phyloP scores from a whole-genome alignment of 2,888 invertebrate genomes.

The Lithophane leautieri region DNA sequence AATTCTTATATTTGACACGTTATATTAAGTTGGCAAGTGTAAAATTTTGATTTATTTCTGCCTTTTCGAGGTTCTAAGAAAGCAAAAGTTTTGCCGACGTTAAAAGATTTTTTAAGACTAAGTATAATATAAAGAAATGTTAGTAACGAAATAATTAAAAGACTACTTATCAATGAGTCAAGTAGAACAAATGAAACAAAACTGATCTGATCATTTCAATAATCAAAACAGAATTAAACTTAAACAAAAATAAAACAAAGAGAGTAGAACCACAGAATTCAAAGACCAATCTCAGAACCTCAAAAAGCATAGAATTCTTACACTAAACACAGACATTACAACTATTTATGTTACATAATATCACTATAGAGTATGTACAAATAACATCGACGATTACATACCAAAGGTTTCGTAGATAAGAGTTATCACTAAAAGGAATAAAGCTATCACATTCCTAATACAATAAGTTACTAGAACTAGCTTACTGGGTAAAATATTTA shows the following conservation, averaged over 20 bases:
- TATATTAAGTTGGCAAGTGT: conserved; percentile 67
- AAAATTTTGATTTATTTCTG: conserved; percentile 52
- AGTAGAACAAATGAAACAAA: background rate
- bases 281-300: conserved; percentile 20
- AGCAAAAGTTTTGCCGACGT: background rate
- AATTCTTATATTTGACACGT: conserved; percentile 64
- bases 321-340: conserved; percentile 49
- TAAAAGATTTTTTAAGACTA: background rate
- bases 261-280: background rate
- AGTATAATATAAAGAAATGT: background rate
- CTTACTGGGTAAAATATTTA: conserved; percentile 72
- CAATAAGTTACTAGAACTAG: conserved; percentile 84
- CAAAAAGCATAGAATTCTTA: conserved; percentile 39
- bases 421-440: conserved; percentile 75
- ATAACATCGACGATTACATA: conserved; percentile 62
- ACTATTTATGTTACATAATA: conserved; percentile 64
- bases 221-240: background rate
- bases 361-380: conserved; percentile 75
- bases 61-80: conserved; percentile 35
- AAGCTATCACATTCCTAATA: conserved; percentile 87
- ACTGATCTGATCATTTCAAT: background rate
- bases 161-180: background rate
- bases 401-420: conserved; percentile 55
- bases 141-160: background rate
- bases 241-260: background rate